Base-by-base conservation (phyloP, 2,888 invertebrate genomes). In the Stegana nigrithorax region DNA sequence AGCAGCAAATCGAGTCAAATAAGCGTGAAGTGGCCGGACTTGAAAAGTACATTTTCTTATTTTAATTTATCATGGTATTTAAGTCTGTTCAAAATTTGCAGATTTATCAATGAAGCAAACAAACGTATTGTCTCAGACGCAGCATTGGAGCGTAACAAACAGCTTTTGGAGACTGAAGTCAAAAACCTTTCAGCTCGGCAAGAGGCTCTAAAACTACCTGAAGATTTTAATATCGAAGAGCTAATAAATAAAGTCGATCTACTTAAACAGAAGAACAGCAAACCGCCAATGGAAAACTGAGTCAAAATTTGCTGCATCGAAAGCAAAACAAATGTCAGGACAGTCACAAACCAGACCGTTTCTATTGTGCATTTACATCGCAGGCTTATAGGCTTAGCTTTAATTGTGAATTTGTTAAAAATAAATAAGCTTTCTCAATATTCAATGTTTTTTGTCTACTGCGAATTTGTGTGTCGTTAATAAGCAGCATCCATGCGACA, bases 221-320 rank as follows among this genome's bases (percentile, higher is more conserved):
- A 73, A 5, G 73, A 83, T 53, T 65, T 83, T 2, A 80, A 79
- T 58, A 72, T 83, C 2, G 82, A 83, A 58, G 73, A 78, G 19
- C 47, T 84, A 14, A 80, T 84, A 2, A 73, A 74, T 12, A 84
- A 84, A 62, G 63, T 83, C 1, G 73, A 81, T 12, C 19, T 70
- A 10, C 57, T 83, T 36, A 69, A 70, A 47, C 44, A 64, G 32
- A 45, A 60, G 19, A 73, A n/a, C n/a, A n/a, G n/a, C n/a, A n/a
- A n/a, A n/a, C n/a, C 65, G 36, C 10, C 60, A 1, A 73, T 80
- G 60, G 70, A 69, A 21, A 67, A 71, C 26, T 71, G 61, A 64
- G 55, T 51, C 36, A 23, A 44, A 27, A 39, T 53, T 42, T 29
- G 21, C 14, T 7, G 10, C 1, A 25, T 32, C 5, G 25, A 1